Base-by-base conservation (phyloP, 64 coral and sea anemone genomes). In the Dendrophyllia cribrosa region DNA sequence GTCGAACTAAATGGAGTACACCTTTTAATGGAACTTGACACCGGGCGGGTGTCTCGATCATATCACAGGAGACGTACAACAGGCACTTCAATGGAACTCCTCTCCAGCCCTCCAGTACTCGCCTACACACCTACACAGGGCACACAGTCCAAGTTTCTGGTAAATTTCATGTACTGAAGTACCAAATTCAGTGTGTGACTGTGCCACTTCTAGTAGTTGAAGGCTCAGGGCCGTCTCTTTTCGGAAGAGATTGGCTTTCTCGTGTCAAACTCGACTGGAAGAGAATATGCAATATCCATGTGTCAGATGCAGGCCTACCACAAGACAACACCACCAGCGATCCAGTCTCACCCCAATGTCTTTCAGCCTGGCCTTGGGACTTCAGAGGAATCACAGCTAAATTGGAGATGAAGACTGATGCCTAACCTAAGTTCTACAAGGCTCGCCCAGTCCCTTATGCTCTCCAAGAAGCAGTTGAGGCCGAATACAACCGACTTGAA, bases 31-130 rank as follows among this genome's bases (percentile, higher is more conserved):
- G 85, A 87, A 60, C 34, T 74, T 16, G 86, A 88, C 51, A 62
- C 70, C 26, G 86, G 86, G 86, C 86, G 17, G 52, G 86, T 12
- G 70, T 76, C 4, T 88, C 70, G 11, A 63, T 88, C 23, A 88
- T 76, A 1, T 75, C 72, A 11, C 9, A 77, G 19, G 87, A 64
- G 34, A 89, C 87, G 15, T 77, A 89, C 74, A 66, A 50, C 9
- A 77, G 65, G 44, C 43, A 82, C 43, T 82, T 82, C 51, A 70
- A 44, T 47, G 62, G 51, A 1, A 74, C 24, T 62, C 79, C 89
- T 2, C 70, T 91, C 24, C 14, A 26, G 59, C 25, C 51, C 3
- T 90, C 59, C 60, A 90, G 17, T 26, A 81, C 74, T 53, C 74
- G 22, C 45, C 61, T 92, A 16, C 90, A 85, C 19, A 72, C 70